These are phyloP conservation scores for Platycercus adscitus DNA, from an alignment of 2,113 vertebrate species.

Conservation along the genomic window DNA sequence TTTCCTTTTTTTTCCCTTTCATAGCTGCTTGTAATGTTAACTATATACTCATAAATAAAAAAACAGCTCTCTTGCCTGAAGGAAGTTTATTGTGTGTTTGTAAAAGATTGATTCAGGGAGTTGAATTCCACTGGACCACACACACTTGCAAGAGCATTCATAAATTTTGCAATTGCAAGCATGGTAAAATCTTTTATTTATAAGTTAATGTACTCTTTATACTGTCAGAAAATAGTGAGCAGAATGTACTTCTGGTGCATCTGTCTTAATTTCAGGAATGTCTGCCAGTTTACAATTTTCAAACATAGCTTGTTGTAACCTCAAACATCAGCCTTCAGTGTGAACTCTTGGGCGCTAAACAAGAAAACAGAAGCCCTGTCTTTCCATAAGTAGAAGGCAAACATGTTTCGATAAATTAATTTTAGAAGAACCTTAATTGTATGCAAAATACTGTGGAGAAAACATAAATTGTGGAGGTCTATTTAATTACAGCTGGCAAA, in stretches of 20 bases:
- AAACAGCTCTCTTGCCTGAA: neutral
- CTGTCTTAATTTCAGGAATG: neutral
- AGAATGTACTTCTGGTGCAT: neutral
- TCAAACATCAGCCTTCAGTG: neutral
- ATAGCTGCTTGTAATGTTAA: constrained; percentile 39
- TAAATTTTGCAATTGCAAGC: constrained; percentile 43
- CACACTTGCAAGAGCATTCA: neutral
- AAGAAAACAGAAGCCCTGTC: neutral
- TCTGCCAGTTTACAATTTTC: constrained; percentile 4
- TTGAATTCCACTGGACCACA: constrained; percentile 33
- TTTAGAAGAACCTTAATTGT: neutral
- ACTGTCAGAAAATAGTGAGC: constrained; percentile 21
- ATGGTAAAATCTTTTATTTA: constrained; percentile 56
- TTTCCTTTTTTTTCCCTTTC: neutral
- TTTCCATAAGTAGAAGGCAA: constrained; percentile 6
- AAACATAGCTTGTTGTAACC: neutral
- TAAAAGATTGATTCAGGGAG: constrained; percentile 2
- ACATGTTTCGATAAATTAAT: neutral
- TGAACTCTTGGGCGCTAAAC: neutral
- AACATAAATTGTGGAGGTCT: neutral
- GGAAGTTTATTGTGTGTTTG: constrained; percentile 20
- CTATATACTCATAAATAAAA: constrained; percentile 32
- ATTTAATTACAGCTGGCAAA: neutral
- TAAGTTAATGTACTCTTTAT: neutral
- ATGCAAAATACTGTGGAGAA: constrained; percentile 3